Conservation (phyloP, 2,797 vertebrate genomes). For the Premnoplex brunnescens region DNA sequence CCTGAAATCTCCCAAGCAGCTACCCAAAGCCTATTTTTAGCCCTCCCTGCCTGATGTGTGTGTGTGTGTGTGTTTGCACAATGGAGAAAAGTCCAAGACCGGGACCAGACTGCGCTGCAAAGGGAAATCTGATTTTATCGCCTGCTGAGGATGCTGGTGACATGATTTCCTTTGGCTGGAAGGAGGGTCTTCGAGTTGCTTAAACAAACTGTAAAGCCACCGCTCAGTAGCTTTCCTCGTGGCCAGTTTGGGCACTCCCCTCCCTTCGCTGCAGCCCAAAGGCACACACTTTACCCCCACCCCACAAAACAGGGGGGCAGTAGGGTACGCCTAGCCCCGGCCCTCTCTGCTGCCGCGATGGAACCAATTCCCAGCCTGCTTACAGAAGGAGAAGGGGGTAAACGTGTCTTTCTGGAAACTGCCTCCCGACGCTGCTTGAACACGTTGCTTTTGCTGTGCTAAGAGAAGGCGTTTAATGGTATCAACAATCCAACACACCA, state of each 20-base stretch:
- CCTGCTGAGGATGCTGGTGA: slow-evolving; percentile 29
- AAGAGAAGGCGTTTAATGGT: background rate
- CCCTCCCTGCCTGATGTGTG: background rate
- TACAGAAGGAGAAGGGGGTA: background rate
- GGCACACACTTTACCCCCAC: background rate
- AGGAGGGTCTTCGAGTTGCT: slow-evolving; percentile 29
- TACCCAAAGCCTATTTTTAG: slow-evolving; percentile 58
- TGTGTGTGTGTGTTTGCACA: slow-evolving; percentile 28
- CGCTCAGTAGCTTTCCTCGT: background rate
- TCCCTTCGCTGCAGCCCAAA: background rate
- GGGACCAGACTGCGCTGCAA: slow-evolving; percentile 25
- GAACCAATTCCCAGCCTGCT: background rate
- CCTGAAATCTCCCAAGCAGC: slow-evolving; percentile 33
- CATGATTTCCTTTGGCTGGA: slow-evolving; percentile 44
- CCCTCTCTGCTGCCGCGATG: background rate
- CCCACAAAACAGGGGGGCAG: background rate
- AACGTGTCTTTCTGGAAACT: background rate
- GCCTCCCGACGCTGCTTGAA: background rate
- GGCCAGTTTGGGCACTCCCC: background rate
- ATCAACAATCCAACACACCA: background rate
- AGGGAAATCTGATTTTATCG: slow-evolving; percentile 69
- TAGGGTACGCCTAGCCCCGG: background rate
- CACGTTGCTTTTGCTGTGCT: background rate
- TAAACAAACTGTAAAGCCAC: background rate
- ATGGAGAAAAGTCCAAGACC: slow-evolving; percentile 38